A percentile compares a stretch with the other conserved stretches of the same genome.
phyloP scores from a whole-genome alignment of 1,140 invertebrate species.

The Cydia strobilella region DNA sequence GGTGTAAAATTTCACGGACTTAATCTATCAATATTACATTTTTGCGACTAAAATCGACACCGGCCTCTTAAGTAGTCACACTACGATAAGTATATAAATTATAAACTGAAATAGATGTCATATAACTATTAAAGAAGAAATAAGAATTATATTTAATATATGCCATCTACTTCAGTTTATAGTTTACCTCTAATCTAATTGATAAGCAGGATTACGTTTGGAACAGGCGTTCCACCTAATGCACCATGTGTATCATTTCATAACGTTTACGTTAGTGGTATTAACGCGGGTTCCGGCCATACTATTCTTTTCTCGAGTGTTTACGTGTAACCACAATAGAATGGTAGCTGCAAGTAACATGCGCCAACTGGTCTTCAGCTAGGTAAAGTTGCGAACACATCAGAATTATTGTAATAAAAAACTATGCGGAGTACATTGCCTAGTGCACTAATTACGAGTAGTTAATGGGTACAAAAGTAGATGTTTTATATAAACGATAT shows the following conservation, averaged over 20 bases:
- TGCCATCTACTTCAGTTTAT: too few relatives aligned
- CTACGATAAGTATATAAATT: too few relatives aligned
- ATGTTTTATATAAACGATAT: too few relatives aligned
- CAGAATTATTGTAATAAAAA: conserved; percentile 38
- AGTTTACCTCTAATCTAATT: neutral
- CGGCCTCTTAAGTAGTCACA: too few relatives aligned
- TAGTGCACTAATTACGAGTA: too few relatives aligned
- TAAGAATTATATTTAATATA: too few relatives aligned
- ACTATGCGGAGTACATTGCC: neutral
- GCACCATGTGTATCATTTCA: conserved; percentile 70
- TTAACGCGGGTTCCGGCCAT: conserved; percentile 58
- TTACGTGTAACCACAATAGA: conserved; percentile 61
- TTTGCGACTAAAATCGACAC: too few relatives aligned
- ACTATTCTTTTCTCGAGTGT: conserved; percentile 69
- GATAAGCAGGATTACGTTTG: neutral
- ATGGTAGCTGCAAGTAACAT: conserved; percentile 53
- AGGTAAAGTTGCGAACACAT: conserved; percentile 31
- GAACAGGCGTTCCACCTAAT: conserved; percentile 34
- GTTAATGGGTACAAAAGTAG: too few relatives aligned
- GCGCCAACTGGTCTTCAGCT: conserved; percentile 53
- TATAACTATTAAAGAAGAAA: too few relatives aligned
- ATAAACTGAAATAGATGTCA: too few relatives aligned
- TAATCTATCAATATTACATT: too few relatives aligned
- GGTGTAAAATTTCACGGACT: too few relatives aligned
- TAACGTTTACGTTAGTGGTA: conserved; percentile 68